Conservation (phyloP, 2,113 vertebrate species). For the Myrmecophaga tridactyla region DNA sequence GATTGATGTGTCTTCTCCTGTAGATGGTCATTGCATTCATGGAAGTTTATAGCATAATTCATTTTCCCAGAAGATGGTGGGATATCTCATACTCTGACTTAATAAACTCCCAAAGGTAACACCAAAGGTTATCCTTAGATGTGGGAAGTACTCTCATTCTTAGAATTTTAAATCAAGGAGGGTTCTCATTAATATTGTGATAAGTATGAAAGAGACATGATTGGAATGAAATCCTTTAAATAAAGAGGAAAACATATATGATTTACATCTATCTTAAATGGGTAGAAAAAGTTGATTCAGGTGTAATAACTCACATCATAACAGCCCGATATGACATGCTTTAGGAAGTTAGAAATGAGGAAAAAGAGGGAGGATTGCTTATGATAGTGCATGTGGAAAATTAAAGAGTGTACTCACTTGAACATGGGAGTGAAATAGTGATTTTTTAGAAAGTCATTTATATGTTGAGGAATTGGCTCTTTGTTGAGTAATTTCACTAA, state of each 20-base stretch:
- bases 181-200: neutral
- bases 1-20: neutral
- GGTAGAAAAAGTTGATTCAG: neutral
- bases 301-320: neutral
- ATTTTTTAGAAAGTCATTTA: neutral
- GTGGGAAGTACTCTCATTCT: neutral
- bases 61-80: neutral
- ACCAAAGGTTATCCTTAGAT: neutral
- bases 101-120: neutral
- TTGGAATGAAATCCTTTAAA: neutral
- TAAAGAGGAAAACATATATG: neutral
- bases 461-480: neutral
- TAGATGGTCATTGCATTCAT: neutral
- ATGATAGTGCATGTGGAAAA: neutral
- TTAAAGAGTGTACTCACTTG: neutral
- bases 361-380: neutral
- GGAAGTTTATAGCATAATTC: neutral
- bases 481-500: neutral
- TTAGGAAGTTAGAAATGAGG: neutral
- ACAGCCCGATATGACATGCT: neutral
- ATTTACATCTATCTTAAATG: neutral
- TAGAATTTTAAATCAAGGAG: neutral
- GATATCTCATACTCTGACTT: neutral
- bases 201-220: neutral
- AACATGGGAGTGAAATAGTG: neutral